A percentile compares a stretch with the other conserved stretches of the same genome.
Conservation (phyloP, 2,113 vertebrate species). For the Mesoclemmys tuberculata region DNA sequence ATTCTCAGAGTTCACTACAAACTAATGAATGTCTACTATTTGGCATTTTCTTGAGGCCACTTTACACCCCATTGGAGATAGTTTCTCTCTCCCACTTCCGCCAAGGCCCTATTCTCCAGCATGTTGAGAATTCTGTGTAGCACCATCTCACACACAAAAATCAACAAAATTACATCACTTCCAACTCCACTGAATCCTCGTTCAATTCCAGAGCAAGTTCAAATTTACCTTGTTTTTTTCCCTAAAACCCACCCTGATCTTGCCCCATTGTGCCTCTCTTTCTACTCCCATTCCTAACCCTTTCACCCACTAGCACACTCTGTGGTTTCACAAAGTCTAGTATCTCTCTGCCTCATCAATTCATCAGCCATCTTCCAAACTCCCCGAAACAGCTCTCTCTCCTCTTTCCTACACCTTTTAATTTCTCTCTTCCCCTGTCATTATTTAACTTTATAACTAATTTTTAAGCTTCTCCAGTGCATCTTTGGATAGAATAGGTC, state of each 20-base stretch:
- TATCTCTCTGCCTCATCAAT: not conserved
- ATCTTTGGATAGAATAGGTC: too few species aligned
- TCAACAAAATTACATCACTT: too few species aligned
- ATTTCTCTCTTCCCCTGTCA: not conserved
- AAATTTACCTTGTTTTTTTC: not conserved
- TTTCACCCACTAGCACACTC: not conserved
- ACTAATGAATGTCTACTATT: not conserved
- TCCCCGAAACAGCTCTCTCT: not conserved
- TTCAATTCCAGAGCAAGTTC: not conserved
- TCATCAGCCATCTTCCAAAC: not conserved
- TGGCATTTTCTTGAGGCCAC: not conserved
- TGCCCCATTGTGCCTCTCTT: not conserved
- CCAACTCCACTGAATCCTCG: not conserved
- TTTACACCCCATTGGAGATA: not conserved
- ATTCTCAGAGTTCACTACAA: accelerated
- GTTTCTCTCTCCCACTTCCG: not conserved
- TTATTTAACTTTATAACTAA: accelerated
- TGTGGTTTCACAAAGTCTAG: not conserved
- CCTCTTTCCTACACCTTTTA: not conserved
- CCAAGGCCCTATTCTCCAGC: not conserved
- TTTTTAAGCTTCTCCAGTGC: too few species aligned
- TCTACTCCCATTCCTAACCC: not conserved
- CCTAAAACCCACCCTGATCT: not conserved
- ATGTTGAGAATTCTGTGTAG: accelerated
- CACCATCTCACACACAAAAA: too few species aligned